Base-by-base conservation (phyloP, 2,113 vertebrate species). In the Lipophrys pholis region DNA sequence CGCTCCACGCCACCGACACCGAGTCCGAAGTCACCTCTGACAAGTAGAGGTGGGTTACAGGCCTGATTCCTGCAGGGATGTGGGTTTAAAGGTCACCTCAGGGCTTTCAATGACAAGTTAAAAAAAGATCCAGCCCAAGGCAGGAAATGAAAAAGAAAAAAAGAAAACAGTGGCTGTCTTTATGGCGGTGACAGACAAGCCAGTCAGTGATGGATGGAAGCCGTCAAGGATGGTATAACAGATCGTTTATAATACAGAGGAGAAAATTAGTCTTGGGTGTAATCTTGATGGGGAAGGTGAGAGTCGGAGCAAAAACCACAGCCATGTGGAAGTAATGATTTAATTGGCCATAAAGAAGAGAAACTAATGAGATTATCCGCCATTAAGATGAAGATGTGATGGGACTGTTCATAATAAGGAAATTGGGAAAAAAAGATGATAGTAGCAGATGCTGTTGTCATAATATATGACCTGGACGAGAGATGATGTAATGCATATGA, bases 21-120 rank as follows among this genome's bases (percentile, higher is more conserved):
- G 95, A 96, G 89, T 95, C 96, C 71, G 95, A 96, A 0, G 95
- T 97, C 91, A 98, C 92, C 9, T 97, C 96, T 57, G 96, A 97
- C 90, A 99, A 95, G 93, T 96, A 95, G 81, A 99, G 94, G 81
- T 97, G 96, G 0, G 95, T 96, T 80, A 99, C 97, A 46, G 97
- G 96, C 49, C 97, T 95, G 88, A 97, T 96, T 56, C 97, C 98
- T 99, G 94, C 17, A 91, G 65, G 78, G 71, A 81, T 10, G 66
- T 65, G 78, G 69, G 73, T 80, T 81, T 52, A 78, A 61, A 78
- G 41, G 75, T 90, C 80, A 84, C 51, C 30, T 9, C 11, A 59
- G 57, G 64, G 71, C 14, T 59, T 82, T 69, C 74, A 81, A 89
- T 74, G 49, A 81, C 45, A 58, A 11, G 42, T 42, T 11, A 21